Conservation (phyloP, 1,140 invertebrate genomes). For the Drosophila kikkawai region DNA sequence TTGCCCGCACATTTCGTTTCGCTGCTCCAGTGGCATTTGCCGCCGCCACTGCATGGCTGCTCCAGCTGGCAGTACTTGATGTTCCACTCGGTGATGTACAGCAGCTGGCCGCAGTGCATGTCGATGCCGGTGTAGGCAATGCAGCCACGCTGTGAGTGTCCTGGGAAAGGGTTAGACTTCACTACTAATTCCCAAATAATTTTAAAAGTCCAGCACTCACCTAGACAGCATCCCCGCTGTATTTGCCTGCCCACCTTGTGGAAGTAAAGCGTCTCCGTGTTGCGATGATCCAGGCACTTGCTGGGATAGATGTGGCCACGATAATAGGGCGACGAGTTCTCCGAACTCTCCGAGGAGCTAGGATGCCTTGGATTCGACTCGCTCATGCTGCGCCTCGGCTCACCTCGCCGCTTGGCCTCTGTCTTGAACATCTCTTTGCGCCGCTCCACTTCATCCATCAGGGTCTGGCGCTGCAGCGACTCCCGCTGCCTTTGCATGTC, state of each 20-base stretch:
- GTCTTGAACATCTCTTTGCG: slow-evolving; percentile 83
- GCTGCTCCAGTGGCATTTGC: slow-evolving; percentile 72
- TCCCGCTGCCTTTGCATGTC: slow-evolving; percentile 87
- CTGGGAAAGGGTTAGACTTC: slow-evolving; percentile 44
- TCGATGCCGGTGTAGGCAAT: slow-evolving; percentile 90
- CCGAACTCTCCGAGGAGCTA: slow-evolving; percentile 80
- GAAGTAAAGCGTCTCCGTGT: slow-evolving; percentile 77
- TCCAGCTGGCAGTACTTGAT: slow-evolving; percentile 85
- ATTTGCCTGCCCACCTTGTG: slow-evolving; percentile 79
- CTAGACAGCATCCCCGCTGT: slow-evolving; percentile 74
- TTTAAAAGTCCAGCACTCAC: slow-evolving; percentile 23
- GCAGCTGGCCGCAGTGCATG: slow-evolving; percentile 88
- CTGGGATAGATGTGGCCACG: slow-evolving; percentile 69
- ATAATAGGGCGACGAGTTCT: slow-evolving; percentile 76
- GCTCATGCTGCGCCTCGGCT: slow-evolving; percentile 79
- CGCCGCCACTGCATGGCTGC: slow-evolving; percentile 60
- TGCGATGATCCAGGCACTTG: slow-evolving; percentile 77
- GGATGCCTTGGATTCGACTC: slow-evolving; percentile 75
- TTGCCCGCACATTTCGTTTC: slow-evolving; percentile 73
- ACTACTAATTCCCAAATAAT: too few species aligned
- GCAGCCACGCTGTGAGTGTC: slow-evolving; percentile 88
- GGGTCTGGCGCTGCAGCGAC: slow-evolving; percentile 70
- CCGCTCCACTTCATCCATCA: slow-evolving; percentile 80
- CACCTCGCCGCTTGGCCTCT: slow-evolving; percentile 71
- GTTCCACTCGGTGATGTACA: slow-evolving; percentile 90